Evolutionary conservation across 2,797 vertebrate genomes (phyloP).

Genomic region (Martes flavigula): DNA sequence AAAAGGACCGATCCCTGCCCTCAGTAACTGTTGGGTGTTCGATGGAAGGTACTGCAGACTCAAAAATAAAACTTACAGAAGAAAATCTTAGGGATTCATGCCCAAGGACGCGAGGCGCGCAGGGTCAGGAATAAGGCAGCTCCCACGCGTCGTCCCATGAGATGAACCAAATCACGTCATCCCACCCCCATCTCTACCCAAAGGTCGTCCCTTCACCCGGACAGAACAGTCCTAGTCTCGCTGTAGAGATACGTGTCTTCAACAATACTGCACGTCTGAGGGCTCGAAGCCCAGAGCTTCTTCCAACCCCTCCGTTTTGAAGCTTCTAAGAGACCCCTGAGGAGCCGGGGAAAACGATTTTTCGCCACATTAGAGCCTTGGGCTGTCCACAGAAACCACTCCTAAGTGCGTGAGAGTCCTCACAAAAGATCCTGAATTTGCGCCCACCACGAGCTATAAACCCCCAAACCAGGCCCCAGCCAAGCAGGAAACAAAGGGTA

Average conservation of each 20-base stretch:
- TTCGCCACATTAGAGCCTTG: background rate
- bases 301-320: background rate
- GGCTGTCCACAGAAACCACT: background rate
- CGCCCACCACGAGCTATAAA: background rate
- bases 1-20: background rate
- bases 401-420: background rate
- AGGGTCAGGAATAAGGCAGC: background rate
- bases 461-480: background rate
- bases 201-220: background rate
- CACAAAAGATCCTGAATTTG: background rate
- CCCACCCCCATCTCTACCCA: background rate
- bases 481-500: background rate
- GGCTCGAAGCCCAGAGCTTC: background rate
- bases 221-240: background rate
- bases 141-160: background rate
- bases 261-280: background rate
- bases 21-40: background rate
- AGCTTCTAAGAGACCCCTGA: background rate
- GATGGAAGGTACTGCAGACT: background rate
- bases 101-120: background rate
- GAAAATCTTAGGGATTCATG: background rate
- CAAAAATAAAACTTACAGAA: background rate
- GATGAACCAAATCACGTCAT: background rate
- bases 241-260: background rate
- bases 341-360: background rate